Base-by-base conservation (phyloP, 2,888 invertebrate genomes). In the Ophion slaviceki region DNA sequence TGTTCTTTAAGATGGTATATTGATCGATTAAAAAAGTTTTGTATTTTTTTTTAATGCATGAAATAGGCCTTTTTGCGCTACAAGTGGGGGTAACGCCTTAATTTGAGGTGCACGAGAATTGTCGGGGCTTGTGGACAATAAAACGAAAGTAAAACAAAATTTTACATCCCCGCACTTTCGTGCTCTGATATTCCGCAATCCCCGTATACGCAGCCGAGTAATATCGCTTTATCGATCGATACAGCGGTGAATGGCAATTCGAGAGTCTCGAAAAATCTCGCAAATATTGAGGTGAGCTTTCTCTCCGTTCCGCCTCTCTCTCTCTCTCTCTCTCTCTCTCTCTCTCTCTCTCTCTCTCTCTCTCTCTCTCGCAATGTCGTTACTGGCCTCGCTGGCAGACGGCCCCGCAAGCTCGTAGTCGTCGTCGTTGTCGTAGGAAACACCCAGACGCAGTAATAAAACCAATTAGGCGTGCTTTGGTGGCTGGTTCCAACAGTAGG, bases 401-500 rank as follows among this genome's bases (percentile, higher is more conserved):
- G 66, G 82, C 85, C 82, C 79, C 76, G 82, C 76, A 76, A 71
- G 70, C 80, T 74, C 78, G 79, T 78, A 72, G 59, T 74, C 72
- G 78, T 85, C 74, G 78, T 81, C 77, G 82, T 82, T 74, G 80
- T 85, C 82, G 85, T 85, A 85, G 76, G 72, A 85, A 85, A 82
- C 81, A 84, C 84, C 82, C 82, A 86, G 88, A 85, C 85, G 85
- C 82, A 88, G 89, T 91, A 92, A 92, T 92, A 92, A 92, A 92
- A 91, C 89, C 92, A 93, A 93, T 93, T 93, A 93, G 89, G 90
- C 91, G 90, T 89, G 87, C 82, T 84, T 85, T 82, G 80, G 85
- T 85, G 71, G 85, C 82, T 85, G 85, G 85, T 82, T 85, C 85
- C 82, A 85, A 78, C 85, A 80, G 85, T 82, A 80, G 76, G 79